These are phyloP conservation scores for Rhinogobio ventralis DNA, from an alignment of 2,797 vertebrate species.

Conservation along the genomic window DNA sequence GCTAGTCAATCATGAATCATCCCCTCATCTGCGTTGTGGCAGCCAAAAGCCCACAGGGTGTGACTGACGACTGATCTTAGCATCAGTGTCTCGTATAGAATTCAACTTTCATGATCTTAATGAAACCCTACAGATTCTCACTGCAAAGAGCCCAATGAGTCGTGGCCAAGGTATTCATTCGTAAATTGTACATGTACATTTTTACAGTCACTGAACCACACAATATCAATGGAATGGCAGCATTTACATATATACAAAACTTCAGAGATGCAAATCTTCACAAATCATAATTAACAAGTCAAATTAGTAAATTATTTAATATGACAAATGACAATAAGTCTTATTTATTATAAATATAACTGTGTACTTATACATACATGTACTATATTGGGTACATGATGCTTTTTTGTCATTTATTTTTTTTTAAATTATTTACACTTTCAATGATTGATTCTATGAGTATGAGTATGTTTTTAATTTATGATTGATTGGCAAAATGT, in stretches of 20 bases:
- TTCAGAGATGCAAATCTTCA: background rate
- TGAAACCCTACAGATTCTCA: slow-evolving; percentile 45
- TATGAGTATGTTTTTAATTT: no score
- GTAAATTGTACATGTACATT: background rate
- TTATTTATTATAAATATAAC: background rate
- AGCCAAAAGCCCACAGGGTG: slow-evolving; percentile 55
- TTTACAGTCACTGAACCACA: background rate
- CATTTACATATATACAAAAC: background rate
- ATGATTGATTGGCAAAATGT: no score
- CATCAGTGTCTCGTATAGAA: slow-evolving; percentile 53
- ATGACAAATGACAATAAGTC: background rate
- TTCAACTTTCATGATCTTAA: slow-evolving; percentile 53
- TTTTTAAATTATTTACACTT: no score
- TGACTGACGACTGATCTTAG: slow-evolving; percentile 48
- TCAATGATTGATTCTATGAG: no score
- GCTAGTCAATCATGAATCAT: slow-evolving; percentile 81
- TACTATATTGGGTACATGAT: no score
- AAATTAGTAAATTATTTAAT: background rate
- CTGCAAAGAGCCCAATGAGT: background rate
- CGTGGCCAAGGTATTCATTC: background rate
- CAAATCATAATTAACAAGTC: background rate
- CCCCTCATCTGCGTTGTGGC: slow-evolving; percentile 63
- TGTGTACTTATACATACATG: background rate
- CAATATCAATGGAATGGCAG: background rate
- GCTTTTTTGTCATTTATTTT: background rate